These are phyloP conservation scores for Notospermus geniculatus DNA, from an alignment of 1,140 invertebrate genomes.

Conservation along the genomic window DNA sequence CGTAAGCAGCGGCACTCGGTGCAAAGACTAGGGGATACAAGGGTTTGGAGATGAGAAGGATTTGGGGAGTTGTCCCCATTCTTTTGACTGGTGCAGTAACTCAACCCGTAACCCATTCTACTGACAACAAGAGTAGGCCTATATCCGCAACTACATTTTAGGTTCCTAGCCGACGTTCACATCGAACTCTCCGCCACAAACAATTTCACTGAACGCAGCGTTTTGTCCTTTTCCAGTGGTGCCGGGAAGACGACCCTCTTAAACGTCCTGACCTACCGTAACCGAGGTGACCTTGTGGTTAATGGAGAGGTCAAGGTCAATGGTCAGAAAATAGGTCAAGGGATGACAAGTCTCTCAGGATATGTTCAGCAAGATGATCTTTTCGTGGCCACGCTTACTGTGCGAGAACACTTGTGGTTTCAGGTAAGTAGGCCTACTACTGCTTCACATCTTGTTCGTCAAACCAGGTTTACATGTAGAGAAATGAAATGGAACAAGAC, in stretches of 20 bases:
- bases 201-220: not conserved
- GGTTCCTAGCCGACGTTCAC: not conserved
- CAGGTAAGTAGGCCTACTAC: constrained; percentile 52
- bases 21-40: no score
- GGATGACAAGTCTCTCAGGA: constrained; percentile 76
- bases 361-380: constrained; percentile 86
- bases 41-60: not conserved
- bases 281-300: constrained; percentile 68
- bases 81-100: not conserved
- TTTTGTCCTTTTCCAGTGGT: constrained; percentile 64
- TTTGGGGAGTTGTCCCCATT: not conserved
- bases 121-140: not conserved
- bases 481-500: no score
- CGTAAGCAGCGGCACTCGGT: no score
- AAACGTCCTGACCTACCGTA: constrained; percentile 83
- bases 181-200: not conserved
- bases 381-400: constrained; percentile 61
- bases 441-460: no score
- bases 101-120: not conserved
- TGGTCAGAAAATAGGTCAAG: constrained; percentile 47
- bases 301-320: constrained; percentile 64
- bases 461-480: not conserved
- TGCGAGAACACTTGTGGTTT: constrained; percentile 61
- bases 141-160: not conserved
- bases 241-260: constrained; percentile 94